Evolutionary conservation across 2,797 vertebrate genomes (phyloP).

Genomic region (Halcyon chelicuti): DNA sequence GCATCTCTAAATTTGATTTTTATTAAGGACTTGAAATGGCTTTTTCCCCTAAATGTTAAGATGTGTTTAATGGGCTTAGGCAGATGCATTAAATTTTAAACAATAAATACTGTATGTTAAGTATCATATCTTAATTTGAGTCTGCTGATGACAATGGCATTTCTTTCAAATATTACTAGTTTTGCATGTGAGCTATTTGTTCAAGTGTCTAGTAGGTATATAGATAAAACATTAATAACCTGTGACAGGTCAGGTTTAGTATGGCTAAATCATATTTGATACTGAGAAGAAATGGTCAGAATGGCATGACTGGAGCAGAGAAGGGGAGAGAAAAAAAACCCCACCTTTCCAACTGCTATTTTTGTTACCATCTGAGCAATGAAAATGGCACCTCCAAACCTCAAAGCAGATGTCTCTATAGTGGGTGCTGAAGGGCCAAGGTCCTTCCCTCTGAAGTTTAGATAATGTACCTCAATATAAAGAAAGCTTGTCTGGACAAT

Average conservation of each 20-base stretch:
- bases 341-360: neutral
- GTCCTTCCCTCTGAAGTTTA: neutral
- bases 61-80: slow-evolving; percentile 21
- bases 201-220: neutral
- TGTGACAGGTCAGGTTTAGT: neutral
- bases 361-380: neutral
- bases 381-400: neutral
- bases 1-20: neutral
- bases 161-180: neutral
- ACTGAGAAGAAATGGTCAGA: neutral
- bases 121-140: slow-evolving; percentile 23
- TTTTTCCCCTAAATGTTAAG: slow-evolving; percentile 2
- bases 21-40: slow-evolving; percentile 41
- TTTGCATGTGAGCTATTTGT: neutral
- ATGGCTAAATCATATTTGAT: neutral
- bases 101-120: slow-evolving; percentile 60
- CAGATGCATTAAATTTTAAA: slow-evolving; percentile 35
- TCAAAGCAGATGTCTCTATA: neutral
- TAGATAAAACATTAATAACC: neutral
- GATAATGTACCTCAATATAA: neutral
- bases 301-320: neutral
- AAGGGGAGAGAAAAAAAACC: neutral
- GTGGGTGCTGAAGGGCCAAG: neutral
- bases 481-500: neutral
- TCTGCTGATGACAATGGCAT: neutral